Conservation (phyloP, 2,797 vertebrate species). For the Valencia hispanica region DNA sequence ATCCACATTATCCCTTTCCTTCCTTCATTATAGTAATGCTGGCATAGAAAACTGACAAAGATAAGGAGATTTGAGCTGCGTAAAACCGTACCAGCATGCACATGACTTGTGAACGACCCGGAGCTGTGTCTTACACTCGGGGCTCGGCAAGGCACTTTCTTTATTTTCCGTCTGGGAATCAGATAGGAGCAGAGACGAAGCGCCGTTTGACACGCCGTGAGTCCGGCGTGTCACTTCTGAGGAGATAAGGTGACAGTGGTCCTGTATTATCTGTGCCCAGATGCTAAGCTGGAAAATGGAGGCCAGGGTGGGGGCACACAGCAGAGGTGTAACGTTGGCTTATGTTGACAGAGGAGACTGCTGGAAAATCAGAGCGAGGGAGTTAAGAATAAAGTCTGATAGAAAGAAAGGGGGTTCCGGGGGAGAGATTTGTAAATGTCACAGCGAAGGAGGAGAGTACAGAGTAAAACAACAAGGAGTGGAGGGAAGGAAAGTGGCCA, state of each 20-base stretch:
- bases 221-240: constrained; percentile 75
- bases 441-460: constrained; percentile 13
- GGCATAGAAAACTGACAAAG: constrained; percentile 54
- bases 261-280: constrained; percentile 70
- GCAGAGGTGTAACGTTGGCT: constrained; percentile 59
- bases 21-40: constrained; percentile 55
- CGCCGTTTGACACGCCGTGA: constrained; percentile 67
- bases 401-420: constrained; percentile 19
- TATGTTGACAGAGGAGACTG: constrained; percentile 63
- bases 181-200: constrained; percentile 68
- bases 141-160: constrained; percentile 62
- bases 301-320: constrained; percentile 33
- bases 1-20: constrained; percentile 42
- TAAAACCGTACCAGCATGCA: not conserved
- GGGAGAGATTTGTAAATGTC: constrained; percentile 47
- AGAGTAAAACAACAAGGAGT: constrained; percentile 4
- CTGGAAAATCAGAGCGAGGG: constrained; percentile 32
- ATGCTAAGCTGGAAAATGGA: constrained; percentile 72
- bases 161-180: constrained; percentile 70
- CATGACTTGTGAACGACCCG: constrained; percentile 48
- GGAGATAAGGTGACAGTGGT: constrained; percentile 74
- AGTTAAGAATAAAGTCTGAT: constrained; percentile 38
- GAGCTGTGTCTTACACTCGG: constrained; percentile 59
- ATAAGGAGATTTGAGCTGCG: constrained; percentile 44
- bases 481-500: constrained; percentile 24